Conservation (phyloP, 2,888 invertebrate species). For the Ganaspis brasiliensis region DNA sequence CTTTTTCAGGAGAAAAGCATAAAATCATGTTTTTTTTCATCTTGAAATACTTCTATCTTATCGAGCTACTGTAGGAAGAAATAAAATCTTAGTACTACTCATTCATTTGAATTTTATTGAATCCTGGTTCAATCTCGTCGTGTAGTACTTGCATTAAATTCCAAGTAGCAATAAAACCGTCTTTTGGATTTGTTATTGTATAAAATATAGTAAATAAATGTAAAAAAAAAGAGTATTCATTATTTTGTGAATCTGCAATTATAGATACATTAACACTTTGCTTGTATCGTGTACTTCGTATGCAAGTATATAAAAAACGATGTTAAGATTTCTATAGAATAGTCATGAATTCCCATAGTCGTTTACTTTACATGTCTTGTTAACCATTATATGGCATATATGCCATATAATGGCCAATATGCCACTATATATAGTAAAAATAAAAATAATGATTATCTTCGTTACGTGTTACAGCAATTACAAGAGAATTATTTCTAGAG, state of each 20-base stretch:
- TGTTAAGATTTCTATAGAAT: slow-evolving; percentile 10
- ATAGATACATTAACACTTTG: slow-evolving; percentile 4
- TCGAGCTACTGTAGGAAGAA: neutral
- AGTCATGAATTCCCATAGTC: slow-evolving; percentile 2
- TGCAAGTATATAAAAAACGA: neutral
- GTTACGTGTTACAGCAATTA: slow-evolving; percentile 1
- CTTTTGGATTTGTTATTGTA: neutral
- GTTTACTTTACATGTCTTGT: slow-evolving; percentile 10
- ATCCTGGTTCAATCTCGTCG: neutral
- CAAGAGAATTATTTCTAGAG: neutral
- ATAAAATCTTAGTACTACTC: neutral
- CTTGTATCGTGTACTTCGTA: neutral
- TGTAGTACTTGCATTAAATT: neutral
- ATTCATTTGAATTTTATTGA: neutral
- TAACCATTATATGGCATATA: too few species aligned
- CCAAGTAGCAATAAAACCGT: neutral
- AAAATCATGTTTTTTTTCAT: neutral
- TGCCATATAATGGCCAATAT: too few species aligned
- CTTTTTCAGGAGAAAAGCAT: too few species aligned
- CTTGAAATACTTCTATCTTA: too few species aligned
- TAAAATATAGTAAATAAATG: neutral
- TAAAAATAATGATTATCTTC: slow-evolving; percentile 21
- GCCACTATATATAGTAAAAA: too few species aligned
- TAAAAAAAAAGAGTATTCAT: neutral
- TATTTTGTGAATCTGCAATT: neutral